These are phyloP conservation scores for Diogma glabrata DNA, from an alignment of 2,888 invertebrate species.

Conservation along the genomic window DNA sequence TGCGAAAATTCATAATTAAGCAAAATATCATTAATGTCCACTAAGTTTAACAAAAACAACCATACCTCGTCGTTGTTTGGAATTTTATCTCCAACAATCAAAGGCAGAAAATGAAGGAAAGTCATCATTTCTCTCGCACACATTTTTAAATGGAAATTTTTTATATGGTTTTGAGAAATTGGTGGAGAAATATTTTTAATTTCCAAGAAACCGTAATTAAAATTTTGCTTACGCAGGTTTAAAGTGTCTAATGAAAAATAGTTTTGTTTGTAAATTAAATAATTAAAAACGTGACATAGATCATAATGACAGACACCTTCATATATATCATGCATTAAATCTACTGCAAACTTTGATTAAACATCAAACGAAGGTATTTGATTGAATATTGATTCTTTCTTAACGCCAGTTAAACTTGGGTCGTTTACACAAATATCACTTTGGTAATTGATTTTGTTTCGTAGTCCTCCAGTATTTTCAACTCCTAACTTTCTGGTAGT, in stretches of 20 bases:
- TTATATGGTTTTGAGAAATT: too few species aligned
- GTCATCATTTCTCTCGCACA: slow-evolving; percentile 1
- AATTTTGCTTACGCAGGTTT: neutral
- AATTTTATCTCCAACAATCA: neutral
- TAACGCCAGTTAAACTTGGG: neutral
- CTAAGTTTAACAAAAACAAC: neutral
- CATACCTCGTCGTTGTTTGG: neutral
- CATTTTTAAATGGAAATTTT: too few species aligned
- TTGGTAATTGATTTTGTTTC: neutral
- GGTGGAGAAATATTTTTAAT: neutral
- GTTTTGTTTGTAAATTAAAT: slow-evolving; percentile 1
- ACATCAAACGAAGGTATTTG: neutral
- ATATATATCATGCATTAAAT: neutral
- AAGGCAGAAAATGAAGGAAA: neutral
- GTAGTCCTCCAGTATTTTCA: too few species aligned
- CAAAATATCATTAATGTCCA: too few species aligned
- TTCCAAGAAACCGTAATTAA: neutral
- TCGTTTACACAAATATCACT: neutral
- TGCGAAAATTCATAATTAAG: too few species aligned
- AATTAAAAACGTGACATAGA: neutral
- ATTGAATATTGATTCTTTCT: neutral
- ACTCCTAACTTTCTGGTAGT: too few species aligned
- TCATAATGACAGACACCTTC: neutral
- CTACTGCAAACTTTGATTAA: neutral
- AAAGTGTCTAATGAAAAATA: neutral